Conservation (phyloP, 1,140 invertebrate species). For the Sitophilus oryzae region DNA sequence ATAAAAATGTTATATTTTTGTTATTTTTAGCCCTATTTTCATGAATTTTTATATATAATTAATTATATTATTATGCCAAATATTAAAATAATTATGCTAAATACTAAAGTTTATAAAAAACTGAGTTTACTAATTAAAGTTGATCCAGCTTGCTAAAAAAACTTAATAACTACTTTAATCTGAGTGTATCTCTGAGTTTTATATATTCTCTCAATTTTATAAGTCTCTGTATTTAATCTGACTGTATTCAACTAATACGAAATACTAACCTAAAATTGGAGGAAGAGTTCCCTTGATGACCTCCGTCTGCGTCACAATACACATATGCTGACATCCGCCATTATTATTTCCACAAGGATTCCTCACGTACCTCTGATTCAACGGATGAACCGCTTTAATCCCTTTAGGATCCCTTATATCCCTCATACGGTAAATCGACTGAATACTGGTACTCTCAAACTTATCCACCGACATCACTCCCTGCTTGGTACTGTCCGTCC, state of each 20-base stretch:
- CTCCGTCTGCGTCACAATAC: slow-evolving; percentile 80
- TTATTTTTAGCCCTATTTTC: no score
- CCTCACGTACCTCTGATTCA: slow-evolving; percentile 67
- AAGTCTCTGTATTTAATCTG: no score
- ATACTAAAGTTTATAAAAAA: no score
- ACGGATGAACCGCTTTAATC: slow-evolving; percentile 71
- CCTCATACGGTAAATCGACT: slow-evolving; percentile 72
- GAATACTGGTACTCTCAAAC: slow-evolving; percentile 69
- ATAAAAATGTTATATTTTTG: no score
- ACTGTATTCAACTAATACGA: not conserved
- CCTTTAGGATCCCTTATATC: slow-evolving; percentile 78
- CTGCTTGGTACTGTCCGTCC: slow-evolving; percentile 94
- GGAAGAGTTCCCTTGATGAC: slow-evolving; percentile 43
- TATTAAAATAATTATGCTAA: no score
- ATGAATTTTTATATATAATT: no score
- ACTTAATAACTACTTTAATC: no score
- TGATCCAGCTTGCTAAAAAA: no score
- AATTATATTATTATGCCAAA: no score
- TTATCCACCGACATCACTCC: slow-evolving; percentile 90
- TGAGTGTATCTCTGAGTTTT: no score
- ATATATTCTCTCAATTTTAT: no score
- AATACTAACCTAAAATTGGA: slow-evolving; percentile 13
- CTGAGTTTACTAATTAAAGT: no score
- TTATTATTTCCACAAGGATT: slow-evolving; percentile 91
- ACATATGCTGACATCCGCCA: slow-evolving; percentile 92